Evolutionary conservation across 2,113 vertebrate genomes (phyloP).

Genomic region (Platichthys flesus): DNA sequence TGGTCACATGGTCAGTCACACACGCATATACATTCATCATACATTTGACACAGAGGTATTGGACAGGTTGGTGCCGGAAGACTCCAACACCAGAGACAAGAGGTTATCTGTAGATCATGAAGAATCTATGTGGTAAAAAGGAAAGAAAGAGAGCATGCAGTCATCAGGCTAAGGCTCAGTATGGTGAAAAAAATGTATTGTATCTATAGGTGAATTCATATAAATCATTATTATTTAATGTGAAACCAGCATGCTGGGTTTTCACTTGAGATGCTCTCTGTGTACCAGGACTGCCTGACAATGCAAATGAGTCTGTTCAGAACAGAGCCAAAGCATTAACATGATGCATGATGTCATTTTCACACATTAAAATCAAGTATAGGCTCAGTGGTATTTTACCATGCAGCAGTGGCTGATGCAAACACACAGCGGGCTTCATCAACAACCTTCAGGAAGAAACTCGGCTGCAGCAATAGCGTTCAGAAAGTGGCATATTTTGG

Average conservation of each 20-base stretch:
- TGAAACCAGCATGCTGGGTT: background rate
- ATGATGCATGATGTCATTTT: constrained; percentile 27
- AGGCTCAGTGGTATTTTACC: constrained; percentile 1
- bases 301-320: constrained; percentile 16
- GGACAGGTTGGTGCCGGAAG: too few species aligned
- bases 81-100: too few species aligned
- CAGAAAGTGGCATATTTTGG: background rate
- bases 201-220: background rate
- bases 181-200: background rate
- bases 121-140: too few species aligned
- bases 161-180: background rate
- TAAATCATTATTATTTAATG: background rate
- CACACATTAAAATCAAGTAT: background rate
- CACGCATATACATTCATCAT: too few species aligned
- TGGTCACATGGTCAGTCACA: too few species aligned
- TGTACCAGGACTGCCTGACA: background rate
- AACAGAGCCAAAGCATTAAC: constrained; percentile 16
- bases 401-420: background rate
- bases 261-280: constrained; percentile 5
- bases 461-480: background rate
- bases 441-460: constrained; percentile 1
- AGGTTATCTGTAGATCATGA: too few species aligned
- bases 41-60: too few species aligned
- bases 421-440: background rate
- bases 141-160: background rate